Evolutionary conservation across 2,888 invertebrate genomes (phyloP).

Genomic region (Habroteleia sp.): DNA sequence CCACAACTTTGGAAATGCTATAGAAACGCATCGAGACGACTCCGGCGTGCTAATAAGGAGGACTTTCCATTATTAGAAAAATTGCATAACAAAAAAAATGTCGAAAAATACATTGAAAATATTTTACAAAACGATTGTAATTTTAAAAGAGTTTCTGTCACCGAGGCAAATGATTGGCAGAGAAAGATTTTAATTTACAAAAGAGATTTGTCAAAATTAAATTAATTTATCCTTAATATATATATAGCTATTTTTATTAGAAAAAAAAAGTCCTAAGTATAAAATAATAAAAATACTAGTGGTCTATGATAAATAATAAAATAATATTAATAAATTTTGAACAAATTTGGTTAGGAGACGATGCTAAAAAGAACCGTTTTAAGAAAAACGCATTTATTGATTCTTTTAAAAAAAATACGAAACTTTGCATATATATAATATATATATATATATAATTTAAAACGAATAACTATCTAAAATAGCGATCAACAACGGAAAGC

Average conservation of each 20-base stretch:
- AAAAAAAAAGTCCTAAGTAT: too few species aligned
- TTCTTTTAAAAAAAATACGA: conserved; percentile 53
- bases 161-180: conserved; percentile 85
- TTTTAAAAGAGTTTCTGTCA: conserved; percentile 83
- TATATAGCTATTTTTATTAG: too few species aligned
- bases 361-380: too few species aligned
- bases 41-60: conserved; percentile 84
- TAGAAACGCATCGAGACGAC: conserved; percentile 87
- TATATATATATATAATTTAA: conserved; percentile 37
- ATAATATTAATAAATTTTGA: too few species aligned
- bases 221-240: too few species aligned
- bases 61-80: conserved; percentile 84
- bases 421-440: conserved; percentile 38
- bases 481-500: conserved; percentile 39
- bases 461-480: conserved; percentile 43
- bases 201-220: conserved; percentile 48
- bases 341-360: too few species aligned
- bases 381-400: conserved; percentile 51
- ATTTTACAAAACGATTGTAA: conserved; percentile 81
- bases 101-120: conserved; percentile 84
- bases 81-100: conserved; percentile 84
- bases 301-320: too few species aligned
- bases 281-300: too few species aligned
- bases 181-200: conserved; percentile 86
- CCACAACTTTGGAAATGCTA: conserved; percentile 95